Percentiles rank a stretch among this genome's conserved stretches.
These are phyloP conservation scores for Stegana nigrithorax DNA, from an alignment of 2,888 invertebrate genomes.

Conservation along the genomic window DNA sequence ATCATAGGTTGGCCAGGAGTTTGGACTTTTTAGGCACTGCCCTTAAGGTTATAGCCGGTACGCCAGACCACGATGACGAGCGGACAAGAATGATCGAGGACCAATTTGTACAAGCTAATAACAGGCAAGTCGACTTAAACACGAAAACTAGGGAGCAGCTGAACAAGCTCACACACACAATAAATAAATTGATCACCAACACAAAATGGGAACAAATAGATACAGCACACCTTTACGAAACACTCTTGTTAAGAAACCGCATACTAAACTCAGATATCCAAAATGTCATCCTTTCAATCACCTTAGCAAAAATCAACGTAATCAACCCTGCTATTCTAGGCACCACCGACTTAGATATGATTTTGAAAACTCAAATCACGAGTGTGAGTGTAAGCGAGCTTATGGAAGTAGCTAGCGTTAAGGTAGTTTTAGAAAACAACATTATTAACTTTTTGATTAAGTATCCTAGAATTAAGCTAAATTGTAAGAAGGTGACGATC, in stretches of 20 bases:
- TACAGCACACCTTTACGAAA: constrained; percentile 20
- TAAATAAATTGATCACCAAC: not conserved
- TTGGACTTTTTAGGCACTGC: not conserved
- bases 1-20: no score
- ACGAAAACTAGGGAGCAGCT: not conserved
- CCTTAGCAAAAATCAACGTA: constrained; percentile 10
- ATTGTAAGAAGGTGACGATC: not conserved
- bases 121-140: not conserved
- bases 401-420: not conserved
- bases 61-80: not conserved
- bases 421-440: not conserved
- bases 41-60: not conserved
- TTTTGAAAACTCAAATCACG: not conserved
- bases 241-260: constrained; percentile 12
- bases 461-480: not conserved
- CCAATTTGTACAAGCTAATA: not conserved
- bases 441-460: not conserved
- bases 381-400: not conserved
- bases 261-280: constrained; percentile 16
- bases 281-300: constrained; percentile 19
- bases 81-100: not conserved
- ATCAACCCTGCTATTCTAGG: constrained; percentile 16
- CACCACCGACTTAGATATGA: not conserved
- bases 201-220: not conserved
- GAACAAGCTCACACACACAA: not conserved